Percentiles rank a stretch among this genome's conserved stretches.
These are phyloP conservation scores for Gastrophysa polygoni DNA, from an alignment of 2,888 invertebrate genomes.

Conservation along the genomic window DNA sequence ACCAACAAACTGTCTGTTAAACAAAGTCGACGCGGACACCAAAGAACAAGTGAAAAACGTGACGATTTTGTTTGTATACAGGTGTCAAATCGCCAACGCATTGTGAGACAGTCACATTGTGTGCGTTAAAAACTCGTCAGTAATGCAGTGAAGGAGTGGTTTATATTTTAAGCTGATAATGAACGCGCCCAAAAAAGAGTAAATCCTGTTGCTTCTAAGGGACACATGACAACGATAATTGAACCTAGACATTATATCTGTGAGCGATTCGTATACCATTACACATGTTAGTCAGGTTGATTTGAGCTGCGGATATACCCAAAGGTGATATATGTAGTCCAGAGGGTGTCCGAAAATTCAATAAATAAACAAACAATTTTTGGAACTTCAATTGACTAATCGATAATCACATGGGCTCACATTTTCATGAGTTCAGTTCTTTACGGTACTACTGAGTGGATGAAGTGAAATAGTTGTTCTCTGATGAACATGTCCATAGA, in stretches of 20 bases:
- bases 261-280: neutral
- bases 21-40: neutral
- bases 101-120: conserved; percentile 12
- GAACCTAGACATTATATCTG: neutral
- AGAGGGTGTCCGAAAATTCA: too few relatives aligned
- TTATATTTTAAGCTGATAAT: conserved; percentile 16
- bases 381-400: too few relatives aligned
- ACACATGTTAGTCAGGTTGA: neutral
- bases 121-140: conserved; percentile 21
- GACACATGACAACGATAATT: neutral
- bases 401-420: too few relatives aligned
- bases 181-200: conserved; percentile 17
- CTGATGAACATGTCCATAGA: too few relatives aligned
- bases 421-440: too few relatives aligned
- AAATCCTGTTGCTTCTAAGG: neutral
- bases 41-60: conserved; percentile 18
- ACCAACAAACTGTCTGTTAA: neutral
- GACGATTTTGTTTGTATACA: conserved; percentile 27
- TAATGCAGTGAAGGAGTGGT: conserved; percentile 20
- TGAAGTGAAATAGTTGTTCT: too few relatives aligned
- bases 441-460: too few relatives aligned
- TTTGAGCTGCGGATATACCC: too few relatives aligned
- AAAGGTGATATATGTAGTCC: too few relatives aligned
- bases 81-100: conserved; percentile 29
- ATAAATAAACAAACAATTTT: too few relatives aligned